A percentile compares a stretch with the other conserved stretches of the same genome.
Conservation (phyloP, 2,797 vertebrate species). For the Nyctibius grandis region DNA sequence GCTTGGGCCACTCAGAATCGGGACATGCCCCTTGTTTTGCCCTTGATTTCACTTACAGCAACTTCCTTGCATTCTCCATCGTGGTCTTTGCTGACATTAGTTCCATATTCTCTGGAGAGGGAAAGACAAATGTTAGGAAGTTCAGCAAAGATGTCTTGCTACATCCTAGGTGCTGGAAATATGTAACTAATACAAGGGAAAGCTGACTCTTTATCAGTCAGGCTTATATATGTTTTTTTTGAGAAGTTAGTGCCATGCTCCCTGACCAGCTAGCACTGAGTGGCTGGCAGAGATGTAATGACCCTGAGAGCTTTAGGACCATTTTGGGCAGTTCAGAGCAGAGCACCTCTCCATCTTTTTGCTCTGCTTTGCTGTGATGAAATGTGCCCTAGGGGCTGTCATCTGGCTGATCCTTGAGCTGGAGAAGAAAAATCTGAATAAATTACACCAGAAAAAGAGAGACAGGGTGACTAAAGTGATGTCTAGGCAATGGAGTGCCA, state of each 20-base stretch:
- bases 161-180: not conserved
- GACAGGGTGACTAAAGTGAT: accelerated
- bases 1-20: not conserved
- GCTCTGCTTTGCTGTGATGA: not conserved
- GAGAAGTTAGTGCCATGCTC: not conserved
- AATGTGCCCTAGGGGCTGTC: not conserved
- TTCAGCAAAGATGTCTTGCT: not conserved
- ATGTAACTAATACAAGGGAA: not conserved
- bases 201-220: not conserved
- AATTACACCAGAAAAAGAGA: not conserved
- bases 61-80: conserved; percentile 37
- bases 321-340: not conserved
- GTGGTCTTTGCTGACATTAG: conserved; percentile 33
- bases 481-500: not conserved
- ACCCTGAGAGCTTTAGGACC: not conserved
- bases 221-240: not conserved
- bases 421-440: not conserved
- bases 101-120: conserved; percentile 22
- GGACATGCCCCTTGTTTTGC: not conserved
- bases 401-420: not conserved
- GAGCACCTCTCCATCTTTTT: not conserved
- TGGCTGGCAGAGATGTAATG: not conserved
- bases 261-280: not conserved
- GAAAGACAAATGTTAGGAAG: not conserved
- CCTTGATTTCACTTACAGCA: conserved; percentile 31